Evolutionary conservation across 2,113 vertebrate species (phyloP).

Genomic region (Uropsilus gracilis): DNA sequence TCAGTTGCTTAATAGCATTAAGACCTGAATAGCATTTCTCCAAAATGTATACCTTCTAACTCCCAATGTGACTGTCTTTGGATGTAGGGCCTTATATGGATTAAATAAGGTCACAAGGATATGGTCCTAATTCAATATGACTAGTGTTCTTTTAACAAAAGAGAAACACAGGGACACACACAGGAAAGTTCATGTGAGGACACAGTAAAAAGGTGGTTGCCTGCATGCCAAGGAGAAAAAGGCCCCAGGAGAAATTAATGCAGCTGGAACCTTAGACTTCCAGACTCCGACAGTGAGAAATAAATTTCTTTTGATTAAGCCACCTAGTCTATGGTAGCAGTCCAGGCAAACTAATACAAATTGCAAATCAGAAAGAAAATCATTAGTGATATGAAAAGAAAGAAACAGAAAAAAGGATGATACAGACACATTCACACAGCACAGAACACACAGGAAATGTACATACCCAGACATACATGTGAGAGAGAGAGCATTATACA

Average conservation of each 20-base stretch:
- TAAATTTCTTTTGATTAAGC: background rate
- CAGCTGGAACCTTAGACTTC: background rate
- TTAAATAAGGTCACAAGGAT: background rate
- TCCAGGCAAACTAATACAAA: background rate
- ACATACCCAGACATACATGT: background rate
- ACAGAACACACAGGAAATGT: background rate
- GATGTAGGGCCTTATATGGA: background rate
- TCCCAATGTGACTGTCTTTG: background rate
- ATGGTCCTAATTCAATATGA: background rate
- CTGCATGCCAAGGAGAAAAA: background rate
- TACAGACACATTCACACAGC: background rate
- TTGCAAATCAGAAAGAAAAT: background rate
- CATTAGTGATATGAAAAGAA: background rate
- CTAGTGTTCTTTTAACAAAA: background rate
- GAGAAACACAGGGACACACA: background rate
- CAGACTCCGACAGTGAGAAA: background rate
- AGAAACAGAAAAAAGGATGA: background rate
- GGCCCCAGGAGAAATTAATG: background rate
- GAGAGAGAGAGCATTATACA: background rate
- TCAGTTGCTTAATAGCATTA: background rate
- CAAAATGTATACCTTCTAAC: background rate
- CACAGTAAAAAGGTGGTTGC: background rate
- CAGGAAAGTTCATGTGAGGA: background rate
- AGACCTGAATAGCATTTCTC: background rate
- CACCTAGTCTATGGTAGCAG: background rate